Evolutionary conservation across 2,888 invertebrate species (phyloP).

Genomic region (Cremastinae sp.): DNA sequence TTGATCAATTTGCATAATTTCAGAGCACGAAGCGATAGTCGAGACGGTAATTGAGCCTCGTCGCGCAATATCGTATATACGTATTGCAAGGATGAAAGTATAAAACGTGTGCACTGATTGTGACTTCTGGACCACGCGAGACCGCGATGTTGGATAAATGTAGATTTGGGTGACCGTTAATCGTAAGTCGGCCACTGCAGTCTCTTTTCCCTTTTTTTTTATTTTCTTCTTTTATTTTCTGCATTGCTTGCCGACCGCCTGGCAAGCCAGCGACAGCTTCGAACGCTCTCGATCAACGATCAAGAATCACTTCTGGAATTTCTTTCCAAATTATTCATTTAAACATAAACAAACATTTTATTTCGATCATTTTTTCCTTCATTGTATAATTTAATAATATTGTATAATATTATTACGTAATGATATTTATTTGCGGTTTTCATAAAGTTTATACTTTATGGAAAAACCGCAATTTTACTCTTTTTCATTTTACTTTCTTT

Average conservation of each 20-base stretch:
- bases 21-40: background rate
- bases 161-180: conserved; percentile 63
- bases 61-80: too few species aligned
- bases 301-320: background rate
- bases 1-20: conserved; percentile 52
- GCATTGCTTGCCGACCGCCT: conserved; percentile 12
- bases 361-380: background rate
- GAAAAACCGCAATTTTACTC: too few species aligned
- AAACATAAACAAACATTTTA: background rate
- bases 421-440: too few species aligned
- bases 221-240: conserved; percentile 39
- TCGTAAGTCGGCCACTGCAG: conserved; percentile 60
- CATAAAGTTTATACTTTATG: too few species aligned
- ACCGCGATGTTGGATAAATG: conserved; percentile 36
- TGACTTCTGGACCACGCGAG: conserved; percentile 12
- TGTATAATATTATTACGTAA: too few species aligned
- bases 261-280: conserved; percentile 30
- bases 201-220: conserved; percentile 27
- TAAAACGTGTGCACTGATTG: conserved; percentile 5
- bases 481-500: too few species aligned
- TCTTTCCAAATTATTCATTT: background rate
- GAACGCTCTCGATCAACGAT: conserved; percentile 7
- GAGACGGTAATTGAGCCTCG: too few species aligned
- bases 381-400: too few species aligned
- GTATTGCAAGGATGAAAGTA: conserved; percentile 25